These are phyloP conservation scores for Alosa alosa DNA, from an alignment of 2,113 vertebrate genomes.

Conservation along the genomic window DNA sequence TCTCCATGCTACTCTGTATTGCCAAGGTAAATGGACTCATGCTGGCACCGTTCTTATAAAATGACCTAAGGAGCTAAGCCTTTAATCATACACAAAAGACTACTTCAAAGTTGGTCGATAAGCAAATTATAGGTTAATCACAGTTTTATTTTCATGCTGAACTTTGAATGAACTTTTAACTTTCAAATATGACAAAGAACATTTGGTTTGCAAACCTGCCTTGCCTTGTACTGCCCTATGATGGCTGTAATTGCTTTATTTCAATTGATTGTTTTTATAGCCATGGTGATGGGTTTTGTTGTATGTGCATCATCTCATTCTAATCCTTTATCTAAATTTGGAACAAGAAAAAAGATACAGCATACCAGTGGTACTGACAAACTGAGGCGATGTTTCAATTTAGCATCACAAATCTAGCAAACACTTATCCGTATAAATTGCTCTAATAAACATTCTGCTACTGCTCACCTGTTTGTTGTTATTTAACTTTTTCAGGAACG, in stretches of 20 bases:
- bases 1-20: not conserved
- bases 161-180: slow-evolving; percentile 46
- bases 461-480: too few species aligned
- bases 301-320: not conserved
- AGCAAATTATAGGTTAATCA: slow-evolving; percentile 63
- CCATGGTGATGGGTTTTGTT: not conserved
- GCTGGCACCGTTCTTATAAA: not conserved
- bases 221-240: too few species aligned
- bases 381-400: too few species aligned
- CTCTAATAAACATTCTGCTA: too few species aligned
- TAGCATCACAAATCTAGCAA: too few species aligned
- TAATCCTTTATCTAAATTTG: too few species aligned
- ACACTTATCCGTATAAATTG: too few species aligned
- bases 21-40: not conserved
- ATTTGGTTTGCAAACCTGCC: not conserved
- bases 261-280: not conserved
- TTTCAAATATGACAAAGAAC: slow-evolving; percentile 13
- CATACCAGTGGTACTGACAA: too few species aligned
- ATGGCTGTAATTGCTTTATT: too few species aligned
- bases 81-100: not conserved
- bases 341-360: not conserved
- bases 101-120: slow-evolving; percentile 42
- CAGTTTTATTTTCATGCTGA: slow-evolving; percentile 56
- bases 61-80: not conserved
- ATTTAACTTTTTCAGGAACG: too few species aligned